These are phyloP conservation scores for Telenomus remus DNA, from an alignment of 1,140 invertebrate species.

Conservation along the genomic window DNA sequence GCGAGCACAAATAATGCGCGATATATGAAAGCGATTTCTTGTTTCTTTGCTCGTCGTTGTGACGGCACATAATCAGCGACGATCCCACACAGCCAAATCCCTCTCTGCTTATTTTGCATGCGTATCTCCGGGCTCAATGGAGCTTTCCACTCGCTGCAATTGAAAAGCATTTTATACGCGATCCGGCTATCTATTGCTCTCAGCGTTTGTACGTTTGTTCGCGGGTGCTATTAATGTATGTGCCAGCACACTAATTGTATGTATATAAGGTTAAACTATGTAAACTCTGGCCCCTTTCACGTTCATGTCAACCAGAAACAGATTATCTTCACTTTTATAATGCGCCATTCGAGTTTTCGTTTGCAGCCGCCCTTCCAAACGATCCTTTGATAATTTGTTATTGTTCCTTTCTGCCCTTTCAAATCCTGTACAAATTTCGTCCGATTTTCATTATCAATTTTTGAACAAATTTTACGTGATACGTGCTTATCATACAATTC, in stretches of 20 bases:
- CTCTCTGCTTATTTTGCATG: conserved; percentile 61
- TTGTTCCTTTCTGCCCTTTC: too few relatives aligned
- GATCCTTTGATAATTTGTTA: too few relatives aligned
- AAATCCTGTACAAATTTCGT: too few relatives aligned
- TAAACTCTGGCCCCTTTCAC: conserved; percentile 21
- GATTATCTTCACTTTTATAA: conserved; percentile 24
- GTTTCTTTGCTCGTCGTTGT: conserved; percentile 53
- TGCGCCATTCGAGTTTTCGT: conserved; percentile 8
- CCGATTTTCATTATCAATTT: too few relatives aligned
- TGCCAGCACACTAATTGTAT: conserved; percentile 40
- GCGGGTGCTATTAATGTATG: conserved; percentile 27
- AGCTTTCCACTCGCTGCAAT: conserved; percentile 69
- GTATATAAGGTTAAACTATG: conserved; percentile 37
- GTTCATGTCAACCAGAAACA: conserved; percentile 9
- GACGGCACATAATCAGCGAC: conserved; percentile 49
- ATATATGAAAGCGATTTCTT: conserved; percentile 21
- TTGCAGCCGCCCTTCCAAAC: neutral
- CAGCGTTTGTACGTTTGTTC: conserved; percentile 28
- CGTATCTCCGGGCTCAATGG: conserved; percentile 67
- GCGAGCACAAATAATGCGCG: conserved; percentile 62
- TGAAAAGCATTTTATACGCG: conserved; percentile 67
- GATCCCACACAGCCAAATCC: conserved; percentile 41
- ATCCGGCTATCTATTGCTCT: conserved; percentile 35
- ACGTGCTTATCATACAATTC: too few relatives aligned
- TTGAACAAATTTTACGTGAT: too few relatives aligned